A percentile compares a stretch with the other conserved stretches of the same genome.
Conservation (phyloP, 2,888 invertebrate genomes). For the Erannis defoliaria region DNA sequence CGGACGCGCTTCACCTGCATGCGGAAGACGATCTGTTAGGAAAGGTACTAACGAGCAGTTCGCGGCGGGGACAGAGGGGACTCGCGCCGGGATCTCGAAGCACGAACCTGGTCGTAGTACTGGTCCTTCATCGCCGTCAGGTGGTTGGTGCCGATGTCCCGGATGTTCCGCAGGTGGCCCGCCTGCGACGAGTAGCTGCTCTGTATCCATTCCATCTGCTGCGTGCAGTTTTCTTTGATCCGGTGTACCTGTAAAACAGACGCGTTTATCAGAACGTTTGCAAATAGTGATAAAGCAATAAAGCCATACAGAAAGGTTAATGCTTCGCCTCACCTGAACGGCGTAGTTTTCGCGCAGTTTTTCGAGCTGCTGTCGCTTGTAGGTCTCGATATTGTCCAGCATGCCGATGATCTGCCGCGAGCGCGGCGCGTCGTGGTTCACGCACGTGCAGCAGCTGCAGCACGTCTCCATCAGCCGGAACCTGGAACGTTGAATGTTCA, state of each 20-base stretch:
- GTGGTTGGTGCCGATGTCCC: conserved; percentile 96
- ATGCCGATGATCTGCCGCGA: conserved; percentile 94
- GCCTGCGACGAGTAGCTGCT: conserved; percentile 96
- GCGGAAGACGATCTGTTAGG: conserved; percentile 24
- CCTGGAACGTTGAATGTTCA: conserved; percentile 76
- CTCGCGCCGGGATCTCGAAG: not conserved
- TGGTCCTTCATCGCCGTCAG: conserved; percentile 95
- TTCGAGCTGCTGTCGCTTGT: conserved; percentile 95
- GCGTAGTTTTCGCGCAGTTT: conserved; percentile 96
- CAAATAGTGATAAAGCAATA: not conserved
- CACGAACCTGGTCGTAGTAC: conserved; percentile 93
- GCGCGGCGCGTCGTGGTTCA: conserved; percentile 90
- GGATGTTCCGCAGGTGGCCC: conserved; percentile 93
- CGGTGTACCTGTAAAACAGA: conserved; percentile 89
- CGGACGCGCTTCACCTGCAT: conserved; percentile 94
- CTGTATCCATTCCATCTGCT: conserved; percentile 97
- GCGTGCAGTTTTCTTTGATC: conserved; percentile 97
- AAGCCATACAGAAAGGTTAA: not conserved
- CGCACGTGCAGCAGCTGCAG: conserved; percentile 92
- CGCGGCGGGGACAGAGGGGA: not conserved
- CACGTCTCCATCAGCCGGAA: conserved; percentile 91
- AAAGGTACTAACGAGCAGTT: conserved; percentile 61
- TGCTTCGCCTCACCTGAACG: conserved; percentile 89
- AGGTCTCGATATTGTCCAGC: conserved; percentile 96
- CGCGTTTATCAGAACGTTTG: conserved; percentile 2